Base-by-base conservation (phyloP, 1,140 invertebrate genomes). In the Drosophila sechellia region DNA sequence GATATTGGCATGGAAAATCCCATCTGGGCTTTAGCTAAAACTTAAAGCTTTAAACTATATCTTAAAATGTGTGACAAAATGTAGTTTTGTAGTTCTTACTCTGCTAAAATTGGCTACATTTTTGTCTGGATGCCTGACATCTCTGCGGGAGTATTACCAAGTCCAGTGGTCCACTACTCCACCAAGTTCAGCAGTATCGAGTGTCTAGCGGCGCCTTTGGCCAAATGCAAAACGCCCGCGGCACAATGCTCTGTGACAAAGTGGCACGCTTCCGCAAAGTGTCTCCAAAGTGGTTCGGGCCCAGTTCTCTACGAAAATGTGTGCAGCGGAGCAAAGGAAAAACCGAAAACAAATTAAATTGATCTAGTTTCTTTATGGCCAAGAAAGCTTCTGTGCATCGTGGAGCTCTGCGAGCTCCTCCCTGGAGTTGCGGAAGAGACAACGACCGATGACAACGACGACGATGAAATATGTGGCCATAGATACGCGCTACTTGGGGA, bases 291-390 rank as follows among this genome's bases (percentile, higher is more conserved):
- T 66, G 68, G 56, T 53, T 46, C 49, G 49, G 46, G 17, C 31
- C 35, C 48, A 35, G 45, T 31, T 22, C 27, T 20, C 48, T 50
- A 13, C 34, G 31, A 31, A 31, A 10, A 31, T 31, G 31, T 31
- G 31, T 10, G 8, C 8, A 31, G 31, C 31, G 8, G 6, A 31
- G 31, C 31, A 69, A 74, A 68, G 69, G 69, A 64, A 77, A 79
- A 69, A 64, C 66, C 73, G 66, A 86, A 87, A 87, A 81, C 61
- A 86, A 81, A 83, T 89, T 84, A 89, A 89, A 84, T 89, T 89
- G 84, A 89, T 89, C 84, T 89, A 89, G 84, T 89, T 87, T 89
- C 79, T 87, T 79, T 89, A 87, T 87, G 84, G 83, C 83, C 84
- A 89, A 52, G 68, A 79, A 87, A 65, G 84, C 84, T 89, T 89